phyloP scores from a whole-genome alignment of 1,140 invertebrate genomes.

The Nomia melanderi region DNA sequence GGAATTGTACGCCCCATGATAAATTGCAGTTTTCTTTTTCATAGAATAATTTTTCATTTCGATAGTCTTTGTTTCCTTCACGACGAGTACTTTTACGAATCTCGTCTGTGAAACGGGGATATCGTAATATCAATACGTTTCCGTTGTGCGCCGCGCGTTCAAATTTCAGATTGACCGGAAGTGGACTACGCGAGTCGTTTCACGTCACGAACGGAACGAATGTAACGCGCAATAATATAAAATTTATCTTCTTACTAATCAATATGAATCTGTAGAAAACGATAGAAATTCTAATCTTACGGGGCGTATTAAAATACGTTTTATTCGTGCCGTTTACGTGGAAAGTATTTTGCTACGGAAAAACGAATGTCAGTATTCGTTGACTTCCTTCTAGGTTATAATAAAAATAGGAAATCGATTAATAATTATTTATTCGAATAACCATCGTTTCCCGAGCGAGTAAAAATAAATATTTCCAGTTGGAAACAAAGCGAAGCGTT shows the following conservation, averaged over 20 bases:
- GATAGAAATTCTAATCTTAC: too few species aligned
- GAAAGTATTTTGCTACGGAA: neutral
- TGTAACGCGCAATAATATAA: neutral
- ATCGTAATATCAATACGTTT: neutral
- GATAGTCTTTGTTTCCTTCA: neutral
- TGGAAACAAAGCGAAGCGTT: neutral
- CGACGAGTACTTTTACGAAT: neutral
- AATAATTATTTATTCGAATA: neutral
- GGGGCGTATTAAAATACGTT: too few species aligned
- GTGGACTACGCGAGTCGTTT: constrained; percentile 10
- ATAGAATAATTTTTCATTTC: neutral
- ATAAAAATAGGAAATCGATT: neutral
- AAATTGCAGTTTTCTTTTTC: neutral
- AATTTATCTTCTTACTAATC: neutral
- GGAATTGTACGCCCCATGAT: neutral
- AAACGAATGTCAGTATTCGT: neutral
- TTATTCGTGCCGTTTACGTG: neutral
- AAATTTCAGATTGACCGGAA: constrained; percentile 23
- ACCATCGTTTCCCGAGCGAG: neutral
- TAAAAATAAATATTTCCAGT: neutral
- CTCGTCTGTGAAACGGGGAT: neutral
- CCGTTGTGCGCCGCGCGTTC: neutral
- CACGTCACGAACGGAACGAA: too few species aligned
- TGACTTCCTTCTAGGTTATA: neutral
- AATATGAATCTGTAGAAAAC: too few species aligned